Evolutionary conservation across 2,797 vertebrate genomes (phyloP).

Genomic region (Dallia pectoralis): DNA sequence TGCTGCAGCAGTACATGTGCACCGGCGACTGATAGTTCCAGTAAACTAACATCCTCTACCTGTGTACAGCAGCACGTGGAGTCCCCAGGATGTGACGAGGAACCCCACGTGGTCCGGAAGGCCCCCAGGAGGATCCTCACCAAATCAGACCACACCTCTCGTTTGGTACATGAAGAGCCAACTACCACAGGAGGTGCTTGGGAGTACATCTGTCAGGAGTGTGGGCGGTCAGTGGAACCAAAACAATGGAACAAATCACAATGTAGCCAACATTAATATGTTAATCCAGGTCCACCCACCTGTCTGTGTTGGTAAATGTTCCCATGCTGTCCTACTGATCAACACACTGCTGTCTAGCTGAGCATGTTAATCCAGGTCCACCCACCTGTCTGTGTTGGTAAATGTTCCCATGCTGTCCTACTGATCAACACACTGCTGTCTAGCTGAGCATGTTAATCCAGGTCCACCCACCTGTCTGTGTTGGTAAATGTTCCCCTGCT

Average conservation of each 20-base stretch:
- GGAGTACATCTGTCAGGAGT: slow-evolving; percentile 61
- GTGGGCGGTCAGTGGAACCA: slow-evolving; percentile 59
- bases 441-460: too few relatives aligned
- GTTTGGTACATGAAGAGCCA: background rate
- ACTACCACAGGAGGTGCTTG: slow-evolving; percentile 37
- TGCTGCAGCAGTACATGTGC: too few relatives aligned
- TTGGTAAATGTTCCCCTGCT: too few relatives aligned
- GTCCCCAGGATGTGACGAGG: background rate
- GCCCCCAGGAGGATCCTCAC: slow-evolving; percentile 23
- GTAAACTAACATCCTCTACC: background rate
- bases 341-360: background rate
- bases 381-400: too few relatives aligned
- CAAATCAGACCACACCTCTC: slow-evolving; percentile 8
- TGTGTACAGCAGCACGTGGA: slow-evolving; percentile 9
- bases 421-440: background rate
- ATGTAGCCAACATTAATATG: too few relatives aligned
- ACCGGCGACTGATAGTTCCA: background rate
- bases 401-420: too few relatives aligned
- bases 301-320: too few relatives aligned
- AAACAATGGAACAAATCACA: background rate
- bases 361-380: too few relatives aligned
- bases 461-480: too few relatives aligned
- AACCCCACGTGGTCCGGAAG: slow-evolving; percentile 29
- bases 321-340: too few relatives aligned
- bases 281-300: too few relatives aligned